Conservation (phyloP, 2,113 vertebrate genomes). For the Crotalus tigris region DNA sequence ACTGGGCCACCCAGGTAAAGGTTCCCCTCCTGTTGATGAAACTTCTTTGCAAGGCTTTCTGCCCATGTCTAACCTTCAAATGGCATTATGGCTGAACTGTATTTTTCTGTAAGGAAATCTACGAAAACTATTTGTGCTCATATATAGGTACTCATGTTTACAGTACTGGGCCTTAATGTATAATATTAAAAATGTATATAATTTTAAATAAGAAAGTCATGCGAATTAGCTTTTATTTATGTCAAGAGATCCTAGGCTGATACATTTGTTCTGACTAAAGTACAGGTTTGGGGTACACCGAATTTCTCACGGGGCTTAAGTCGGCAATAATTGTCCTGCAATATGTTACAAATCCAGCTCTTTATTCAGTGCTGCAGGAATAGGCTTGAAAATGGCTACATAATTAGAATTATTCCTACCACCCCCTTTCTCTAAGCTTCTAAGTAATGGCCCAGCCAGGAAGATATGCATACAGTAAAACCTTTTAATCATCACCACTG, state of each 20-base stretch:
- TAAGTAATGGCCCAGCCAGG: background rate
- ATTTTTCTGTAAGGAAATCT: background rate
- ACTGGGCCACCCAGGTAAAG: background rate
- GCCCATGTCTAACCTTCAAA: background rate
- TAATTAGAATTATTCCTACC: background rate
- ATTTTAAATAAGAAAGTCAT: background rate
- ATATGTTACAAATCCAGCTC: background rate
- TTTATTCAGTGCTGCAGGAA: background rate
- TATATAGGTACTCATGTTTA: background rate
- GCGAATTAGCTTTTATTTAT: background rate
- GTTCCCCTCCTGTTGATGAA: background rate
- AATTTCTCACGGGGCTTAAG: background rate
- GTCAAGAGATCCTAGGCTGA: background rate
- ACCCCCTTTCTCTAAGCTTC: background rate
- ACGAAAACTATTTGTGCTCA: background rate
- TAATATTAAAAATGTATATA: background rate
- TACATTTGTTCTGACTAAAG: background rate
- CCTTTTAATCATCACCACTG: constrained; percentile 1
- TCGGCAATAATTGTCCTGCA: background rate
- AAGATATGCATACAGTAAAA: background rate
- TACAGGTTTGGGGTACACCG: background rate
- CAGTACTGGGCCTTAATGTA: background rate
- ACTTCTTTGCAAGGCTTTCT: background rate
- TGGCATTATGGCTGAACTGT: background rate
- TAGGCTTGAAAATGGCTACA: background rate